Base-by-base conservation (phyloP, 2,113 vertebrate species). In the Paradoxurus hermaphroditus region DNA sequence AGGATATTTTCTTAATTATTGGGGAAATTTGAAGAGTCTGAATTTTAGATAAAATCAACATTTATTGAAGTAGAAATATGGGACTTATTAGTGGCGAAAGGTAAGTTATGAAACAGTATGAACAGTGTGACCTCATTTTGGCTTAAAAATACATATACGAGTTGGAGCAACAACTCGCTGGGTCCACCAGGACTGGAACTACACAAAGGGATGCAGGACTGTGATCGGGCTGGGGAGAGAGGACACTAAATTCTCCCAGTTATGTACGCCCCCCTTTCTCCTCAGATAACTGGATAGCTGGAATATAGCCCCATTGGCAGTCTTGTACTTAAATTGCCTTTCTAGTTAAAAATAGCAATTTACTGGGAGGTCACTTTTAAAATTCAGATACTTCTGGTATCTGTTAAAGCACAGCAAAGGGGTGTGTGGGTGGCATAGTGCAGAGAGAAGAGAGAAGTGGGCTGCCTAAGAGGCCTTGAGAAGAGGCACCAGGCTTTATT, bases 331-430 rank as follows among this genome's bases (percentile, higher is more conserved):
- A 68, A n/a, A n/a, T 68, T 0, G 39, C 4, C 63, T 27, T 91
- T 96, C 41, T 56, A 49, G 25, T 67, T 94, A 85, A n/a, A 67
- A 82, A 96, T 51, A 72, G 21, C 7, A 81, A 15, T 91, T 81
- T 91, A 86, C 23, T 77, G 36, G 70, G 59, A 78, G 34, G 16
- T 51, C 63, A 53, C 11, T 56, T 65, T 36, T 56, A 73, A 91
- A 96, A 62, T 86, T 79, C 36, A 72, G 46, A 79, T 62, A 49
- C 5, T 56, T 41, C 0, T 3, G 3, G 36, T 73, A 39, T 63
- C 23, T 70, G 7, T 53, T 63, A 62, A 91, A n/a, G 46, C 7
- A 75, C 13, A 29, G 2, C 15, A 25, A 70, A 41, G n/a, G 9
- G 16, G 7, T 25, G 3, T 6, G 34, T 27, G 34, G 7, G n/a